Base-by-base conservation (phyloP, 2,888 invertebrate genomes). In the Netelia fuscicornis region DNA sequence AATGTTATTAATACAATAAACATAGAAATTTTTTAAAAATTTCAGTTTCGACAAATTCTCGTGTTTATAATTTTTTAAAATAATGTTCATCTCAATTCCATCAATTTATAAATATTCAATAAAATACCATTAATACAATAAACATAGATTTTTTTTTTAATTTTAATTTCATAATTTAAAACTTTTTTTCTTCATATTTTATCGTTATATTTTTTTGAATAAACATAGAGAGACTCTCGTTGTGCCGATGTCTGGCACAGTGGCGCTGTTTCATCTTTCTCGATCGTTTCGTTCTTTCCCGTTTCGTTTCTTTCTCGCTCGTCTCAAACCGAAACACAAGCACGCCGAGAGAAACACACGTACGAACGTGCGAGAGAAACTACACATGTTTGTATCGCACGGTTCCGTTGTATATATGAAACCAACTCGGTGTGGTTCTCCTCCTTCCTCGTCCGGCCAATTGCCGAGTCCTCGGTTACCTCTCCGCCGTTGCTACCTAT, bases 391-490 rank as follows among this genome's bases (percentile, higher is more conserved):
- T 25, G 62, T 74, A 30, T 10, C 56, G 54, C 74, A 30, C 54
- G 70, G 52, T 56, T 17, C 65, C 30, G 70, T 84, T 65, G 52
- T 74, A 68, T 48, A 56, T 77, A 70, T 78, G 80, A 37, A 80
- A 78, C 71, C 72, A 72, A 60, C 62, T 54, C 54, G n/a, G 74
- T 84, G 65, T 58, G 71, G 48, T 80, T 86, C 87, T 86, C 86
- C 88, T 84, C 84, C 88, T 80, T 86, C 83, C 80, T 81, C 56
- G 82, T 86, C 82, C 87, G 87, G 83, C 89, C 90, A 88, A 90
- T 88, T 89, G 89, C 88, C 86, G 86, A 88, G 89, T 88, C 68
- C 82, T 81, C 85, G 87, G 89, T 90, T 87, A 91, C 91, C 91
- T 91, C 90, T 89, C 87, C 89, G 81, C 86, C 86, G 89, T 86